Base-by-base conservation (phyloP, 2,797 vertebrate species). In the Sebastes kiyomatsui region DNA sequence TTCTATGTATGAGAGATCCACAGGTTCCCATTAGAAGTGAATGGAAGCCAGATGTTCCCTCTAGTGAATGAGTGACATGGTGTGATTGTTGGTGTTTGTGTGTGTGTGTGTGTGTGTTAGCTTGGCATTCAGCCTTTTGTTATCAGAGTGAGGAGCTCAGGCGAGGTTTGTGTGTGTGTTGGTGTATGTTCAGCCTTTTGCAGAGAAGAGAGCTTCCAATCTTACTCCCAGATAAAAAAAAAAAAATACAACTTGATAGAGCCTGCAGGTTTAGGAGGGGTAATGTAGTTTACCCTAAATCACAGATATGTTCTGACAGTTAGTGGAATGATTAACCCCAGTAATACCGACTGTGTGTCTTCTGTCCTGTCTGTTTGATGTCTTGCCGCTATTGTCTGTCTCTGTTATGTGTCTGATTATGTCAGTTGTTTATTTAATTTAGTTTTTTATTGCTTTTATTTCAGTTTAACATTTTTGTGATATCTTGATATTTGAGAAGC, bases 31-130 rank as follows among this genome's bases (percentile, higher is more conserved):
- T 89, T 84, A 77, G 59, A 85, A 35, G 72, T 77, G 30, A 86
- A 89, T 88, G 42, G 73, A 74, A 81, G 80, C 83, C 90, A 93
- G 88, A 91, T 93, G 90, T 91, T 90, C 66, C 7, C 71, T 38
- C 54, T 23, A 55, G 54, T 71, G 65, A 81, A 73, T 87, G 79
- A 89, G 27, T 87, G 82, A 76, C 87, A 64, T 23, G 27, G 22
- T 25, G 13, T 46, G 20, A 35, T 67, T 84, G 56, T 56, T 11
- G 6, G 30, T 33, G 32, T 33, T 22, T 28, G 32, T 23, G 42
- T 46, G 38, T 16, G 38, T 42, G 35, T 13, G 35, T 14, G 38
- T 42, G 38, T 42, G 38, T 16, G 38, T 42, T 18, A 46, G 64
- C 4, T 54, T 67, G 16, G n/a, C 38, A 35, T 76, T 80, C 42